Percentiles rank a stretch among this genome's conserved stretches.
Conservation (phyloP, 2,113 vertebrate genomes). For the Chloropsis cyanopogon region DNA sequence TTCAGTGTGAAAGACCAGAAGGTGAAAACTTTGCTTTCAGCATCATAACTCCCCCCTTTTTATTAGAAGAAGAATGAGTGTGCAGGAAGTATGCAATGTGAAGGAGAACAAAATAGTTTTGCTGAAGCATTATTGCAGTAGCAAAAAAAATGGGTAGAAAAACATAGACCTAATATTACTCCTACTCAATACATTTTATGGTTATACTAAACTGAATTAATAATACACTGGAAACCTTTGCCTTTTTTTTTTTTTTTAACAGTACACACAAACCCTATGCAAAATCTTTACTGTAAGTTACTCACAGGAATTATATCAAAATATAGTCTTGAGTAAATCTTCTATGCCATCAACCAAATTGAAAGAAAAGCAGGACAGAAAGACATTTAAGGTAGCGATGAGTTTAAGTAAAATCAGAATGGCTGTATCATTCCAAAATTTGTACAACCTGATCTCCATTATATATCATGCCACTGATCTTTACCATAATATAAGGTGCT, state of each 20-base stretch:
- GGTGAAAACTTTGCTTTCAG: slow-evolving; percentile 12
- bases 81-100: neutral
- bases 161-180: neutral
- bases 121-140: neutral
- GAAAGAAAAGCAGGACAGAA: neutral
- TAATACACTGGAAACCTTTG: slow-evolving; percentile 19
- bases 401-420: neutral
- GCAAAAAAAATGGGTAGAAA: neutral
- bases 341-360: neutral
- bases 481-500: neutral
- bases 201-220: slow-evolving; percentile 52
- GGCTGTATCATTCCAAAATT: neutral
- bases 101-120: neutral
- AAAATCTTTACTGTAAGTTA: neutral
- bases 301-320: neutral
- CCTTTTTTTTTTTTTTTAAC: neutral
- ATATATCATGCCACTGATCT: neutral
- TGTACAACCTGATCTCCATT: neutral
- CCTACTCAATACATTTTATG: slow-evolving; percentile 13
- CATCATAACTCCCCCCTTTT: neutral
- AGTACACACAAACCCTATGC: neutral
- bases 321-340: neutral
- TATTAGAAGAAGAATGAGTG: neutral
- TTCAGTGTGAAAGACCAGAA: neutral
- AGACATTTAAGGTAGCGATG: neutral